phyloP scores from a whole-genome alignment of 2,113 vertebrate genomes.

The Sula dactylatra region DNA sequence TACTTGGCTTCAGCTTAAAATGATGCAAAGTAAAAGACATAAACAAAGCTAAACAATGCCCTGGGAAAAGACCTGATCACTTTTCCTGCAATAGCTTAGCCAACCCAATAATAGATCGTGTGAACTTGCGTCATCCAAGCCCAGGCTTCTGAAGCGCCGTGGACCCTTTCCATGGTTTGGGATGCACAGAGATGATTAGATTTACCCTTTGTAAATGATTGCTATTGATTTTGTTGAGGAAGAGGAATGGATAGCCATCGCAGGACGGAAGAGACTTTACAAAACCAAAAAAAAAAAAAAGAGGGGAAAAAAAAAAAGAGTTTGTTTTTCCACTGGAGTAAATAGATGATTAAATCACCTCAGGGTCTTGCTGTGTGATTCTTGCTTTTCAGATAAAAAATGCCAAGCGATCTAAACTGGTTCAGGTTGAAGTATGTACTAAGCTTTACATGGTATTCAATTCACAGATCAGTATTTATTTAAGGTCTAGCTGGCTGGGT shows the following conservation, averaged over 20 bases:
- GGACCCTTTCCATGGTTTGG: not conserved
- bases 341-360: not conserved
- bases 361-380: not conserved
- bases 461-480: not conserved
- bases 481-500: not conserved
- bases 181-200: accelerated
- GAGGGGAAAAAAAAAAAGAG: too few species aligned
- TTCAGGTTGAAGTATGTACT: not conserved
- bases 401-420: not conserved
- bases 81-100: not conserved
- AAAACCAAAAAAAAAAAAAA: not conserved
- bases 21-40: not conserved
- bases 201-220: not conserved
- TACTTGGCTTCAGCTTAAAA: not conserved
- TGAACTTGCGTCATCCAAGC: not conserved
- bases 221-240: not conserved
- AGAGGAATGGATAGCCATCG: too few species aligned
- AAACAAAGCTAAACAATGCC: not conserved
- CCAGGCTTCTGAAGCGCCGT: not conserved
- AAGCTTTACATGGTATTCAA: not conserved
- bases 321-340: not conserved
- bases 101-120: too few species aligned
- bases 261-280: not conserved
- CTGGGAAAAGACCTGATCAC: not conserved
- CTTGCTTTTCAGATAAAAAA: not conserved